A percentile compares a stretch with the other conserved stretches of the same genome.
Conservation (phyloP, 2,888 invertebrate species). For the Schrankia costaestrigalis region DNA sequence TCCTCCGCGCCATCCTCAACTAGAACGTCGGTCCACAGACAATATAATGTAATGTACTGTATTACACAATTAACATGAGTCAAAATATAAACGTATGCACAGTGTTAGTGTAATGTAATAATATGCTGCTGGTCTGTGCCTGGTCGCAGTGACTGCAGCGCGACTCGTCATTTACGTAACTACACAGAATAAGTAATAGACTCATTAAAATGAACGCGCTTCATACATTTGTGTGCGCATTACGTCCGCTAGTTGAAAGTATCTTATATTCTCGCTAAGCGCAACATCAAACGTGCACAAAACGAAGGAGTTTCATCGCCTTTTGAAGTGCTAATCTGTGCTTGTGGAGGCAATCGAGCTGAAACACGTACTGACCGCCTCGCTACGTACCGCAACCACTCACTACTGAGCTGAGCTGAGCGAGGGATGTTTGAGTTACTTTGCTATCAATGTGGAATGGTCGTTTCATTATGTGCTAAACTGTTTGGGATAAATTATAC, state of each 20-base stretch:
- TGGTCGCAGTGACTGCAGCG: too few species aligned
- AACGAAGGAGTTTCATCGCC: constrained; percentile 24
- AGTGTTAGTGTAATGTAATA: too few species aligned
- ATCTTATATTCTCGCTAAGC: constrained; percentile 29
- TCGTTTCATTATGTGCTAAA: background rate
- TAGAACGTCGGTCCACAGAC: too few species aligned
- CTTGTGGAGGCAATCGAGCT: constrained; percentile 27
- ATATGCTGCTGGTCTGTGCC: too few species aligned
- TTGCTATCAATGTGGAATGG: too few species aligned
- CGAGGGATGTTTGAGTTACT: too few species aligned
- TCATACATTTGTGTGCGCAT: constrained; percentile 17
- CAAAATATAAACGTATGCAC: too few species aligned
- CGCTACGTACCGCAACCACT: background rate
- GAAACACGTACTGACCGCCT: constrained; percentile 18
- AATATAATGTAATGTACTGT: too few species aligned
- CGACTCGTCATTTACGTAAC: background rate
- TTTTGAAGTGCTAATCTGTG: constrained; percentile 40
- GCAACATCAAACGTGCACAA: constrained; percentile 24
- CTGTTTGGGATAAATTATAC: too few species aligned
- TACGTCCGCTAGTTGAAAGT: constrained; percentile 20
- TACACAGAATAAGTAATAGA: constrained; percentile 5
- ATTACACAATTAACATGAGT: too few species aligned
- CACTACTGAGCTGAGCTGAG: too few species aligned
- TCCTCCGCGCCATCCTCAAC: too few species aligned
- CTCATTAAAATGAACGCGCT: constrained; percentile 27